Percentiles rank a stretch among this genome's conserved stretches.
phyloP scores from a whole-genome alignment of 1,140 invertebrate species.

The Trichonephila clavipes region DNA sequence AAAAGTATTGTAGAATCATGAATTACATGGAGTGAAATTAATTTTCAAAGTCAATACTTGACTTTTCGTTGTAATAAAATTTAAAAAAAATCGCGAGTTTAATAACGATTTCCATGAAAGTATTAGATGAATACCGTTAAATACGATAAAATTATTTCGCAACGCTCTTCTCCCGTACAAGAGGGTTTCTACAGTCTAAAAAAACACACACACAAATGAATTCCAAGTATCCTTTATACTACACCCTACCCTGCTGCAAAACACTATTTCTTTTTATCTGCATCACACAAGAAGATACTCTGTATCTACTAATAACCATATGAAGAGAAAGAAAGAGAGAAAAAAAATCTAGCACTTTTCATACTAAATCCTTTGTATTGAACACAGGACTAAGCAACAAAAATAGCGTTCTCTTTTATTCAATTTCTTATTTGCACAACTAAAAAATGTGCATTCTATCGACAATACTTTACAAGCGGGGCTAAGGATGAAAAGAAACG shows the following conservation, averaged over 20 bases:
- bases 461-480: constrained; percentile 49
- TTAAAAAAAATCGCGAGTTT: no score
- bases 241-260: neutral
- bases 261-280: constrained; percentile 19
- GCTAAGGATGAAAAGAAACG: constrained; percentile 18
- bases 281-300: neutral
- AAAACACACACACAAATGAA: neutral
- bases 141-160: neutral
- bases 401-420: constrained; percentile 44
- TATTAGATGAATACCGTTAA: neutral
- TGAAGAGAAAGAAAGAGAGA: neutral
- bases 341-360: constrained; percentile 28
- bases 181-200: neutral
- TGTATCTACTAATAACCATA: neutral
- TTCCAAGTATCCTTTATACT: constrained; percentile 7
- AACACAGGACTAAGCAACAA: constrained; percentile 34
- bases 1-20: no score
- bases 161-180: no score
- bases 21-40: no score
- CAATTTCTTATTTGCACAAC: constrained; percentile 71
- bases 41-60: no score
- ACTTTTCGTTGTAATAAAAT: no score
- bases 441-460: constrained; percentile 53
- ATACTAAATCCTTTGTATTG: constrained; percentile 40
- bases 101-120: neutral